Evolutionary conservation across 1,140 invertebrate genomes (phyloP), one percentile per base, ranked within the genome.

Genomic region (Drosophila ironensis): DNA sequence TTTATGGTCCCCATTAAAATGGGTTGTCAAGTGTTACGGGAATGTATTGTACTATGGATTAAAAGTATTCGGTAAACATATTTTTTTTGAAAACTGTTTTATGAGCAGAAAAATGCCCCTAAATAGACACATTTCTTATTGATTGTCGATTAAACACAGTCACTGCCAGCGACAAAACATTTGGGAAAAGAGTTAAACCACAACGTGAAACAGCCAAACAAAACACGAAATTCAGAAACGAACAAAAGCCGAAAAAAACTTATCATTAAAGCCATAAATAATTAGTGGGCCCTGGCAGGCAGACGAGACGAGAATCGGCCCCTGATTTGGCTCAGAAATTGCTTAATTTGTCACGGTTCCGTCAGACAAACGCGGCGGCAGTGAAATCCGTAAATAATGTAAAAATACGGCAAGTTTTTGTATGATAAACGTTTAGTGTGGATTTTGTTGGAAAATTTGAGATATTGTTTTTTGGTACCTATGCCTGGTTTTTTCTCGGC

Each of bases 181-280:
- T 45, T 33, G 27, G 17, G 12, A 2, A 4, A 19, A 28, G 41
- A 12, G 41, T 47, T 28, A 24, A 47, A 22, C 28, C 33, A 33
- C 33, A 54, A 17, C 14, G 12, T 20, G 7, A 5, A 30, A 45
- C 2, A 30, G 8, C 20, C 28, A 14, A 22, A 11, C 16, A 8
- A 16, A 17, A 12, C 2, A 71, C 63, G 47, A 67, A 69, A 41
- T 22, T 28, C 8, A 69, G 52, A 71, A 67, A 57, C 51, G 42
- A 80, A 70, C 75, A 74, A 61, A 69, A 47, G 42, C 8, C 25
- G 24, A 61, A 54, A 57, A 57, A 73, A 68, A 69, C 37, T 77
- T 84, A 84, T 82, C 78, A 84, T 82, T 64, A 84, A 82, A 68
- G 67, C 52, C 73, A 84, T 82, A 77, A 82, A 84, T 82, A 82